Base-by-base conservation (phyloP, 2,888 invertebrate genomes). In the Lasioglossum zephyrum region DNA sequence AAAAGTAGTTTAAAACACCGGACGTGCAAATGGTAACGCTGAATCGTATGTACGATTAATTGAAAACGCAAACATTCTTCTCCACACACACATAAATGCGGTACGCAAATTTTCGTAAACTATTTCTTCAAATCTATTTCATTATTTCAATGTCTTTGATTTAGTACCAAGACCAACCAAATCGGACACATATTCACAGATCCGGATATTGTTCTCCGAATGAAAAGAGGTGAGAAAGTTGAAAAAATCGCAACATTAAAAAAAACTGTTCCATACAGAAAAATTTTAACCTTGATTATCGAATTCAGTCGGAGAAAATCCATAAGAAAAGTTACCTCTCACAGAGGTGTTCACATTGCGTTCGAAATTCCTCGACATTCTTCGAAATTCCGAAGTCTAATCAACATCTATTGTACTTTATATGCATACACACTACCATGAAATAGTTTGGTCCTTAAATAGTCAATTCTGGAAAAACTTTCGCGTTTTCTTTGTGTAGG, bases 1-100 rank as follows among this genome's bases (percentile, higher is more conserved):
- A 66, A 31, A 31, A 36, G 66, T 66, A 66, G 36, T 66, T 66
- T 3, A 66, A 77, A 84, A 84, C 80, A 80, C 84, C 84, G 84
- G 75, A 82, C 75, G 80, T 84, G 80, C 75, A 84, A 36, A 80
- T 86, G 84, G 86, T 86, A 84, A 86, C 86, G 75, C 80, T 77
- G 69, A 72, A 74, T 84, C 79, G 79, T 39, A 47, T 47, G 63
- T 73, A 79, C 39, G 74, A 57, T 31, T 31, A 82, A 60, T 79
- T 63, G 63, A 75, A 57, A 31, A 36, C 60, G 41, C 74, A 41
- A 36, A 26, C 31, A 76, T 79, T 36, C 36, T 8, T 31, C 0
- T 66, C 5, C 76, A 16, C 31, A 57, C 47, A 47, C 26, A 26
- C 41, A 16, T 16, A 5, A 60, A 9, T 22, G 41, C 31, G 26